phyloP scores from a whole-genome alignment of 2,888 invertebrate species.

The Phytoseiulus persimilis region DNA sequence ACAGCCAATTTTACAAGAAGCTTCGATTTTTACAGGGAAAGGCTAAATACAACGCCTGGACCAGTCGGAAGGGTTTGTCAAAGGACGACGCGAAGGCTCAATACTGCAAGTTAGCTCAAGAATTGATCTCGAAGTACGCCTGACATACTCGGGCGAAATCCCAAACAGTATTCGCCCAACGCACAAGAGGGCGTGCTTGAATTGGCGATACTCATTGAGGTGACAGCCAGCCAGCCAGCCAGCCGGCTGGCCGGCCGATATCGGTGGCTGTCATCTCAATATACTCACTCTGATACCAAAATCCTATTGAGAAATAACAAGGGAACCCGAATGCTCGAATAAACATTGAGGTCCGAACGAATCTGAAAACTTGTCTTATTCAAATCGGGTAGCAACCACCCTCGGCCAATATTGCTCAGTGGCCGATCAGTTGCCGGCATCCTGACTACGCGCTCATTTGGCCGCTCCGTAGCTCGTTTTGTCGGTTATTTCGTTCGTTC shows the following conservation, averaged over 20 bases:
- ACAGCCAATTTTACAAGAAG: neutral
- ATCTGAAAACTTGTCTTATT: neutral
- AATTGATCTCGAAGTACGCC: conserved; percentile 10
- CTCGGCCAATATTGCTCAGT: neutral
- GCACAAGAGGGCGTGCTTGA: neutral
- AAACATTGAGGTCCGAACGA: neutral
- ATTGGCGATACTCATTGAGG: neutral
- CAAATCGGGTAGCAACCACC: neutral
- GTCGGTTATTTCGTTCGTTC: neutral
- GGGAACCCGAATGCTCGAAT: neutral
- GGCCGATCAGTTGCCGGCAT: neutral
- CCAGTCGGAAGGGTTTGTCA: conserved; percentile 33
- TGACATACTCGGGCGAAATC: neutral
- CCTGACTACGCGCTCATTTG: neutral
- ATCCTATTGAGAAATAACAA: neutral
- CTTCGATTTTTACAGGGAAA: conserved; percentile 11
- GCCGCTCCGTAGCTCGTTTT: neutral
- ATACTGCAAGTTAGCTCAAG: conserved; percentile 10
- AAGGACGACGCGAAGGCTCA: conserved; percentile 19
- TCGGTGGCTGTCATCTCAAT: neutral
- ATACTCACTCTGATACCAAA: neutral
- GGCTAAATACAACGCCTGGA: conserved; percentile 26
- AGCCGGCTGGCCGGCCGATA: neutral
- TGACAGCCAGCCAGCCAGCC: no score
- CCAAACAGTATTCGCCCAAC: neutral